Percentiles rank a stretch among this genome's conserved stretches.
phyloP scores from a whole-genome alignment of 1,140 invertebrate genomes.

The Tyrophagus putrescentiae region DNA sequence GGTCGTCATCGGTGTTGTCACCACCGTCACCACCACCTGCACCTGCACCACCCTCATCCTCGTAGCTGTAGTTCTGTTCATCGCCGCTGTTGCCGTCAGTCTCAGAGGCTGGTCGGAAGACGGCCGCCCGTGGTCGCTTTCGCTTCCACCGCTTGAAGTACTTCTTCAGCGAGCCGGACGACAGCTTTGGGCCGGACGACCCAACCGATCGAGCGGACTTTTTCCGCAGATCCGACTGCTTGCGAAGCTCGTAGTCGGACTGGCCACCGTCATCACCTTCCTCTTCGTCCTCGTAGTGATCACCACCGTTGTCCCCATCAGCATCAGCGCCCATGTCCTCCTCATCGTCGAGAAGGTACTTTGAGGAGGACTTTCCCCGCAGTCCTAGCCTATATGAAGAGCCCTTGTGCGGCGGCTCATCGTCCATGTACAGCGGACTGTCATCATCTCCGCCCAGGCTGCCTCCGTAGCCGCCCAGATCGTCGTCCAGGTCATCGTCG shows the following conservation, averaged over 20 bases:
- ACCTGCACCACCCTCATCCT: not conserved
- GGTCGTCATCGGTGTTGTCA: no score
- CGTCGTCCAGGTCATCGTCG: no score
- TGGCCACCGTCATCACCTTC: no score
- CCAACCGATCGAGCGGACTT: no score
- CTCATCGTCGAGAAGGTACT: not conserved
- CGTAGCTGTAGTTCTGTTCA: not conserved
- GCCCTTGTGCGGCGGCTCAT: not conserved
- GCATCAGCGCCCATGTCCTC: not conserved
- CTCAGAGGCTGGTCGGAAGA: not conserved
- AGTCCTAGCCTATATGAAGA: not conserved
- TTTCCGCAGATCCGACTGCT: no score
- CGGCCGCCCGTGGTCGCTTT: not conserved
- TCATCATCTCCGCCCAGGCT: not conserved
- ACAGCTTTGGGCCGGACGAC: not conserved
- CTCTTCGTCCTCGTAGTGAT: not conserved
- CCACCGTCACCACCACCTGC: no score
- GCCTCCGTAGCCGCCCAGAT: not conserved
- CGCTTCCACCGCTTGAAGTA: not conserved
- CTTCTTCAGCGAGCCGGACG: not conserved
- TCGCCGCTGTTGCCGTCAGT: not conserved
- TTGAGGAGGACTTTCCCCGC: not conserved
- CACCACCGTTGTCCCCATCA: not conserved
- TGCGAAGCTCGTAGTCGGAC: no score
- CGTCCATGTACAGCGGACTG: not conserved